Percentiles rank a stretch among this genome's conserved stretches.
These are phyloP conservation scores for Parapsyche elsis DNA, from an alignment of 1,140 invertebrate species.

Conservation along the genomic window DNA sequence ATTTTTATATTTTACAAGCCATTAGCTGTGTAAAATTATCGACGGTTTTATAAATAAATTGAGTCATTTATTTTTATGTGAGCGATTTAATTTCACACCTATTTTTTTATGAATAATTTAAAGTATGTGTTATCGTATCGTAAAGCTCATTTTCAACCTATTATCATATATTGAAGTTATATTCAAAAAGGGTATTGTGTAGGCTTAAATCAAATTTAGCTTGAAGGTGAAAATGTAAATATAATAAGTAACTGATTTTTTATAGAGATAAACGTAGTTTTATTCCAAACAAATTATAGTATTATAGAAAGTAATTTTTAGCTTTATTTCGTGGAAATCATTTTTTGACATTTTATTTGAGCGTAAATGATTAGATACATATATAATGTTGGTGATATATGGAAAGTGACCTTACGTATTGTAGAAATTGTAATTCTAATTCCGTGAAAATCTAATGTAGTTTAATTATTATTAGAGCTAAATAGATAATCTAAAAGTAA, in stretches of 20 bases:
- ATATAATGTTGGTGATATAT: too few species aligned
- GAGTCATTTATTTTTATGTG: slow-evolving; percentile 8
- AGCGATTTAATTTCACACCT: background rate
- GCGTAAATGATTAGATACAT: too few species aligned
- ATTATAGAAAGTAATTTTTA: too few species aligned
- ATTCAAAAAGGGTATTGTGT: slow-evolving; percentile 10
- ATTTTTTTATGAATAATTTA: slow-evolving; percentile 16
- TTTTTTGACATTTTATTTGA: too few species aligned
- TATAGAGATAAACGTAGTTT: background rate
- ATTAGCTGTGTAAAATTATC: too few species aligned
- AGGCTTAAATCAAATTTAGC: background rate
- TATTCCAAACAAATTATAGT: too few species aligned
- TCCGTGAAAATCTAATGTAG: too few species aligned
- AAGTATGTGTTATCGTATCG: background rate
- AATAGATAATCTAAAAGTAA: background rate
- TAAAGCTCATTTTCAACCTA: background rate
- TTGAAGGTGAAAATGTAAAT: slow-evolving; percentile 2
- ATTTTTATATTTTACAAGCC: too few species aligned
- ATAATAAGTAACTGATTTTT: background rate
- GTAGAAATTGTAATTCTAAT: too few species aligned
- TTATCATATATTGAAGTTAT: background rate
- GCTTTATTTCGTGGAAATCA: too few species aligned
- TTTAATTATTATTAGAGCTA: too few species aligned
- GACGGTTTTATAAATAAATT: background rate
- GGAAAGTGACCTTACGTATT: too few species aligned